Base-by-base conservation (phyloP, 2,888 invertebrate genomes). In the Megalurothrips usitatus region DNA sequence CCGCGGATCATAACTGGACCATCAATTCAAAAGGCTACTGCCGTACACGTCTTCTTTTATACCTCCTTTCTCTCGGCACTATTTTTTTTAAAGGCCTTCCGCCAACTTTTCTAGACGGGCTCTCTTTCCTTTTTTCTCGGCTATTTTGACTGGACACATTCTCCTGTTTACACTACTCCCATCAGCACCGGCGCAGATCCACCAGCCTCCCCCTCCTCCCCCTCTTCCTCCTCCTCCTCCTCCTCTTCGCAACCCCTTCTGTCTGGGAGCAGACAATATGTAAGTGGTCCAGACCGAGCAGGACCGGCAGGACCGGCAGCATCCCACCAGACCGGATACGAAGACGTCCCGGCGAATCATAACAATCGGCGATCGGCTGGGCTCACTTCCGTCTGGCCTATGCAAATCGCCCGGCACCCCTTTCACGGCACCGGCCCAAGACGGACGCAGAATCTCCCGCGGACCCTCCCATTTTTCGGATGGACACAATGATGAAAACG, bases 111-210 rank as follows among this genome's bases (percentile, higher is more conserved):
- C 68, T 75, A 75, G 26, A 23, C 23, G 9, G 68, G 6, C 34
- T 43, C 34, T 43, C 58, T 19, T 58, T 14, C 23, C 23, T 23
- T 75, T 75, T 75, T 75, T 75, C 68, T 12, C 26, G 12, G 68
- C 23, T 75, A 75, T 75, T 75, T 75, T 75, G 68, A 75, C 68
- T 75, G 68, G 68, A 75, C 68, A 75, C 23, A 23, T 26, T 26
- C 23, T 26, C 68, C 26, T 75, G 68, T 75, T 75, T 75, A 75
- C 68, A 58, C 58, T 58, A n/a, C 12, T 58, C 58, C 12, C 52
- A 52, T 12, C 52, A 52, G 52, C 52, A 52, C 19, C 58, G 17
- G 58, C 58, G 58, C 58, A n/a, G 58, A 43, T 43, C 34, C 34
- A 4, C 34, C 34, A 6, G 14, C 17, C 58, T 17, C 19, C 58